Conservation (phyloP, 37 sponge, comb jelly and placozoan species). For the Aplysina aerophoba region DNA sequence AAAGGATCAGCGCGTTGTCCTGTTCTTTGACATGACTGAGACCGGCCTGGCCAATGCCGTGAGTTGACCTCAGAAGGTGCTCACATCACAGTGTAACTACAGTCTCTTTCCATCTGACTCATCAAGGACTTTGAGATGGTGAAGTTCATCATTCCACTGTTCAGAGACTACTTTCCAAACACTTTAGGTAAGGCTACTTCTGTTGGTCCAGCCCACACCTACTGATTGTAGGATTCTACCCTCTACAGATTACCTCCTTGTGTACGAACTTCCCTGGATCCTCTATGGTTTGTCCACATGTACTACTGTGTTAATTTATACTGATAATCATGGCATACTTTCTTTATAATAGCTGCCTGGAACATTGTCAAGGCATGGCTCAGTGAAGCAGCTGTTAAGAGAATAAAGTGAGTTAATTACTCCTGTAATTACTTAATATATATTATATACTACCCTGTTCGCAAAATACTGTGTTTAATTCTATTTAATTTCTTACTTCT, state of each 20-base stretch:
- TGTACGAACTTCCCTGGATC: constrained; percentile 85
- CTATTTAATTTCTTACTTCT: too few relatives aligned
- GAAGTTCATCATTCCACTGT: constrained; percentile 72
- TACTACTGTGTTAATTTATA: background rate
- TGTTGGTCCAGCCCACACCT: background rate
- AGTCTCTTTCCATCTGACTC: background rate
- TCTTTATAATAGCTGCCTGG: constrained; percentile 80
- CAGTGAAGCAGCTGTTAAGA: constrained; percentile 56
- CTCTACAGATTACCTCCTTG: constrained; percentile 54
- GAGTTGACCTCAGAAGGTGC: background rate
- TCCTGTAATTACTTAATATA: too few relatives aligned
- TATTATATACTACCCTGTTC: too few relatives aligned
- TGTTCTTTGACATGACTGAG: constrained; percentile 79
- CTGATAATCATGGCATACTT: background rate
- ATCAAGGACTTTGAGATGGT: constrained; percentile 79
- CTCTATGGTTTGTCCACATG: constrained; percentile 70
- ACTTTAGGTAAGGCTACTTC: constrained; percentile 44
- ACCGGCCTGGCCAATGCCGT: constrained; percentile 75
- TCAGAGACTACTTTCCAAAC: constrained; percentile 81
- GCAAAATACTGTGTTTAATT: too few relatives aligned
- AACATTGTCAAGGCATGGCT: constrained; percentile 82
- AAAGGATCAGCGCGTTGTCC: constrained; percentile 55
- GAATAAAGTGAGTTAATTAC: constrained; percentile 71
- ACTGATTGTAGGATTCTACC: background rate
- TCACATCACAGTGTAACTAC: background rate